Evolutionary conservation across 2,888 invertebrate species (phyloP).

Genomic region (Ditylenchus weischeri): DNA sequence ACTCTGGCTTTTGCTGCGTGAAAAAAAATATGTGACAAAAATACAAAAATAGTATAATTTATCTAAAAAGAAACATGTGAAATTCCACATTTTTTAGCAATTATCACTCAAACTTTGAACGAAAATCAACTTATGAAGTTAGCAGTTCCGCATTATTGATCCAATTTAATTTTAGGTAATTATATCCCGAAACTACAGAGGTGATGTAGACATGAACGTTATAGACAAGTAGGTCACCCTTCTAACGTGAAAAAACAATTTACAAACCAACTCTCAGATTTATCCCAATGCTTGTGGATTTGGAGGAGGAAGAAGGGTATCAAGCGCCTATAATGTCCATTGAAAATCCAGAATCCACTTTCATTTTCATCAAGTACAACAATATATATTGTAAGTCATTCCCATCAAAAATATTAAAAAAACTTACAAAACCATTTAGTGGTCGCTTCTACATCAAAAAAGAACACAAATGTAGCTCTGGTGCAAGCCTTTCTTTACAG

Average conservation of each 20-base stretch:
- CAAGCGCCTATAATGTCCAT: constrained; percentile 73
- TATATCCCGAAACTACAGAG: constrained; percentile 93
- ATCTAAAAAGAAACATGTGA: too few species aligned
- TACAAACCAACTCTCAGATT: constrained; percentile 63
- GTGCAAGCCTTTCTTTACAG: constrained; percentile 87
- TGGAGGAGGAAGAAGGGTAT: constrained; percentile 76
- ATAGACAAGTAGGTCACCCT: constrained; percentile 74
- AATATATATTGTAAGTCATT: constrained; percentile 73
- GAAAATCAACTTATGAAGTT: too few species aligned
- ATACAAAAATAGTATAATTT: too few species aligned
- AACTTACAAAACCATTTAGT: constrained; percentile 4
- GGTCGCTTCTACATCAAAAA: constrained; percentile 67
- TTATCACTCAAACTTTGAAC: too few species aligned
- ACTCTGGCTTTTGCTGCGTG: too few species aligned
- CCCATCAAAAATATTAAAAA: background rate
- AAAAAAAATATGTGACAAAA: too few species aligned
- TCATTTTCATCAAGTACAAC: constrained; percentile 93
- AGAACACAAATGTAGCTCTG: constrained; percentile 90
- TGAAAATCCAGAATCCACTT: constrained; percentile 69
- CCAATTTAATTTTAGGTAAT: constrained; percentile 68
- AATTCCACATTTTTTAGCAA: too few species aligned
- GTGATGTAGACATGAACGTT: constrained; percentile 89
- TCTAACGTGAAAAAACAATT: too few species aligned
- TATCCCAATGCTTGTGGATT: constrained; percentile 93
- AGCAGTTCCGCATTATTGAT: too few species aligned